phyloP scores from a whole-genome alignment of 2,888 invertebrate genomes.

The Leptodirus hochenwartii region DNA sequence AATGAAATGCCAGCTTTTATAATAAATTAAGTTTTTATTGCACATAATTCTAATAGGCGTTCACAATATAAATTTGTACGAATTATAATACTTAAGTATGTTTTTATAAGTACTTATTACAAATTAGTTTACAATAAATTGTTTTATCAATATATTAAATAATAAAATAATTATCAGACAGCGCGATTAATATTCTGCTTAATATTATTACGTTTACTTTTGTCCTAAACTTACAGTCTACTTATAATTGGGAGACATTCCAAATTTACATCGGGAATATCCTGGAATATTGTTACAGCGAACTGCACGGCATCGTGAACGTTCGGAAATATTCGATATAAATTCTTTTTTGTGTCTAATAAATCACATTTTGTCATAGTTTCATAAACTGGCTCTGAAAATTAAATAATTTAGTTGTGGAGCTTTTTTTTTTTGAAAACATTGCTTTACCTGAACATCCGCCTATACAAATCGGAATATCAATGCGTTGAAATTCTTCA shows the following conservation, averaged over 20 bases:
- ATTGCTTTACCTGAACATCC: conserved; percentile 28
- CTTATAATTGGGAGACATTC: conserved; percentile 4
- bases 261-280: not conserved
- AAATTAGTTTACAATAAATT: too few species aligned
- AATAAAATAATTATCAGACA: too few species aligned
- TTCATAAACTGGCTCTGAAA: conserved; percentile 43
- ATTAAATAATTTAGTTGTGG: not conserved
- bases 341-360: conserved; percentile 31
- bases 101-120: too few species aligned
- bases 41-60: too few species aligned
- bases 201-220: too few species aligned
- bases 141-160: too few species aligned
- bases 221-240: conserved; percentile 1
- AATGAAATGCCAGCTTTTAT: too few species aligned
- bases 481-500: conserved; percentile 32
- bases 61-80: too few species aligned
- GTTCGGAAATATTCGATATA: conserved; percentile 36
- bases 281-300: conserved; percentile 25
- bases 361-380: conserved; percentile 40
- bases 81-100: too few species aligned
- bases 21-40: too few species aligned
- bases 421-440: conserved; percentile 1
- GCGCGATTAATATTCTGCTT: too few species aligned
- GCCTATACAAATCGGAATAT: conserved; percentile 34
- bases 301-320: conserved; percentile 41